Evolutionary conservation across 2,888 invertebrate genomes (phyloP).

Genomic region (Tetanocera ferruginea): DNA sequence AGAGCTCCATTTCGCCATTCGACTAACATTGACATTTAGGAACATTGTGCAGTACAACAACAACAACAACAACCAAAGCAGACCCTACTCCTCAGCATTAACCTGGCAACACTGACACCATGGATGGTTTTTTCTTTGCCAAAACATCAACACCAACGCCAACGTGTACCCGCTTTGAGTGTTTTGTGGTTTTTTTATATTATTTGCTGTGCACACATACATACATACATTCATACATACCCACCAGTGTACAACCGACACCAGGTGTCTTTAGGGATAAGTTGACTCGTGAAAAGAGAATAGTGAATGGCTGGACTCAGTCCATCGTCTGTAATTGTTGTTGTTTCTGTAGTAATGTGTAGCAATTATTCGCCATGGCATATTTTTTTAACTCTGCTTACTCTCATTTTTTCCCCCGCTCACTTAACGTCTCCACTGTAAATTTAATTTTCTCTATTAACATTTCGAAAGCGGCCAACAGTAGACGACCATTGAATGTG

Average conservation of each 20-base stretch:
- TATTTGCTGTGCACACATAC: not conserved
- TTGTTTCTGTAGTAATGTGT: not conserved
- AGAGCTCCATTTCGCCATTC: not conserved
- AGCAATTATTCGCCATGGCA: too few species aligned
- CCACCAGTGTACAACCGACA: not conserved
- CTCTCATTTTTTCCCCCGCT: too few species aligned
- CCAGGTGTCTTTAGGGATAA: not conserved
- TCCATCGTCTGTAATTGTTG: not conserved
- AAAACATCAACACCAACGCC: not conserved
- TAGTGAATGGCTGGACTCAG: not conserved
- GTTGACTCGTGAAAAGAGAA: not conserved
- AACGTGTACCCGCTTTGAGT: not conserved
- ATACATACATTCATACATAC: too few species aligned
- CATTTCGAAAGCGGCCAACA: too few species aligned
- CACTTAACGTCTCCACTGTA: too few species aligned
- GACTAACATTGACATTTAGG: not conserved
- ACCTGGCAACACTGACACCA: not conserved
- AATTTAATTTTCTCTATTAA: too few species aligned
- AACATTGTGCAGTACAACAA: not conserved
- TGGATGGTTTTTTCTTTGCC: not conserved
- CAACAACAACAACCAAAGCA: not conserved
- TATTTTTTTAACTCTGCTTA: too few species aligned
- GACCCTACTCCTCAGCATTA: not conserved
- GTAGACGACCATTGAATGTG: too few species aligned
- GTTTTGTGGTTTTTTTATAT: constrained; percentile 4